Conservation (phyloP, 2,113 vertebrate genomes). For the Myotis yumanensis region DNA sequence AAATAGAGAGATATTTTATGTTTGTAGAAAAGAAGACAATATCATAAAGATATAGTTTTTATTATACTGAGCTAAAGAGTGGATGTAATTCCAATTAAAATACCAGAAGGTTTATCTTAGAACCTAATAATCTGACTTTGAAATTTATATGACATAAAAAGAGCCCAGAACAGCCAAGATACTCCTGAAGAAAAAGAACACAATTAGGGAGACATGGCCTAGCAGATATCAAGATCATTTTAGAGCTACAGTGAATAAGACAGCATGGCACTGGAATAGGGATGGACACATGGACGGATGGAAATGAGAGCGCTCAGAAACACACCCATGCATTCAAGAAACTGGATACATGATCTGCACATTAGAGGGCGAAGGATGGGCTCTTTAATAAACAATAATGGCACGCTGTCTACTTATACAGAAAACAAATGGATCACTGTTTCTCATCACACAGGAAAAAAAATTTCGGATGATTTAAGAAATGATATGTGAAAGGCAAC, state of each 20-base stretch:
- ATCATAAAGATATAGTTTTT: not conserved
- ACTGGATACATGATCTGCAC: not conserved
- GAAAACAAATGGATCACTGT: not conserved
- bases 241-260: not conserved
- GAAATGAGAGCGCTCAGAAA: not conserved
- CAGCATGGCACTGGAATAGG: not conserved
- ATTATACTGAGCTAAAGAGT: not conserved
- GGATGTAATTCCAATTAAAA: not conserved
- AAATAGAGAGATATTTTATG: not conserved
- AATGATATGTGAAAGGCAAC: not conserved
- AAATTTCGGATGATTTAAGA: not conserved
- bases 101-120: not conserved
- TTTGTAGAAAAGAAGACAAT: not conserved
- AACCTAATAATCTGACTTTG: not conserved
- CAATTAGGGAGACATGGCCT: not conserved
- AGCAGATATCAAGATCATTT: not conserved
- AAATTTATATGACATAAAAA: not conserved
- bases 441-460: not conserved
- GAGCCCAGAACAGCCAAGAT: not conserved
- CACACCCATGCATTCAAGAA: not conserved
- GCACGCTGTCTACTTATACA: not conserved
- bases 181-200: not conserved
- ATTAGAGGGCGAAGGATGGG: not conserved
- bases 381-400: not conserved
- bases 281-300: not conserved